Evolutionary conservation across 2,888 invertebrate genomes (phyloP), one percentile per base, ranked within the genome.

Genomic region (Tenthredo distinguenda): DNA sequence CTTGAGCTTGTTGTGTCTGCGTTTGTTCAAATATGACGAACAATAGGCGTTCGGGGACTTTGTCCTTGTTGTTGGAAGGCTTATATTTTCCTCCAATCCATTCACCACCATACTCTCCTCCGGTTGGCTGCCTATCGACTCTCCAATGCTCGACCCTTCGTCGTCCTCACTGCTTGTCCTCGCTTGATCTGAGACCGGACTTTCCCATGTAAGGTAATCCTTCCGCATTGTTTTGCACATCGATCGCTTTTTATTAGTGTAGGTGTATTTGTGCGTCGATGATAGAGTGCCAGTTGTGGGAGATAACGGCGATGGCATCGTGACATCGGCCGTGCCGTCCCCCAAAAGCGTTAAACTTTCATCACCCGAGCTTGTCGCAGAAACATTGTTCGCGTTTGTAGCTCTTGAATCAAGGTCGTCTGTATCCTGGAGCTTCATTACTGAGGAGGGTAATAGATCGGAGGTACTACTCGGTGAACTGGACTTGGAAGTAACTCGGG

Each of bases 251-350:
- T 93, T 93, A 85, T 93, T 93, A 4, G 92, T 84, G 84, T 93
- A 93, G 0, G 93, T 93, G 84, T 91, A 93, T 86, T 82, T 79
- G 82, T 92, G 92, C 89, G 93, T 92, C 87, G 91, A 90, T 74
- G 91, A 91, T 9, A 92, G 87, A 21, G 93, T 88, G 6, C 93
- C 92, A 0, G 92, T 93, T 9, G 93, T 91, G 0, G 93, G 92
- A 47, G 93, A 92, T 0, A 93, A 87, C 0, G 93, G 92, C 50
- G 92, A 93, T 0, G 92, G 90, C 87, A 93, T 92, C 7, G 93
- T 92, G 0, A 92, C 91, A 47, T 91, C 92, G 4, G 91, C 91
- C 3, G 91, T 91, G 74, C 90, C 92, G 2, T 90, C 88, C 40
- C 90, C 90, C 12, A 92, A 87, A 6, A 93, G 71, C 0, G 91